These are phyloP conservation scores for Cetonia aurata DNA, from an alignment of 2,888 invertebrate genomes.

Conservation along the genomic window DNA sequence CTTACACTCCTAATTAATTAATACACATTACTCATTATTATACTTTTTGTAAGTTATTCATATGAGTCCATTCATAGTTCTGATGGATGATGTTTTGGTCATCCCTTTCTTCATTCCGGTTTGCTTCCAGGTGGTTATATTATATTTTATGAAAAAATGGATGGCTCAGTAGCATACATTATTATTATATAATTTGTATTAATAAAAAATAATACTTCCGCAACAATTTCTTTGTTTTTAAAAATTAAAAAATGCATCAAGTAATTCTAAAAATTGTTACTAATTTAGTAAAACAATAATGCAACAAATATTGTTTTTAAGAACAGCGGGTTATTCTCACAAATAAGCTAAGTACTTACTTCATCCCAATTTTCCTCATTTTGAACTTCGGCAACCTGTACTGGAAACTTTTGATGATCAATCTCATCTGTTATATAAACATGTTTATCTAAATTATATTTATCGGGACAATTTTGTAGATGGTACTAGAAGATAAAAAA, in stretches of 20 bases:
- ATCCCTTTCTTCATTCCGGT: no score
- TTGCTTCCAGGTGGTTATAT: no score
- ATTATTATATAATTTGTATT: no score
- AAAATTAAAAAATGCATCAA: not conserved
- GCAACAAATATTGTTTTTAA: not conserved
- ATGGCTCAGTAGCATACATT: no score
- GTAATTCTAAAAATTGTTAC: not conserved
- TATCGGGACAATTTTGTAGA: conserved; percentile 13
- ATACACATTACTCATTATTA: no score
- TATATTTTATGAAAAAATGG: no score
- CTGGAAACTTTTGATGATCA: conserved; percentile 7
- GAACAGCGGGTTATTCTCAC: not conserved
- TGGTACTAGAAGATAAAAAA: conserved; percentile 14
- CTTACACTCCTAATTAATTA: no score
- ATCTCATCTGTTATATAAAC: not conserved
- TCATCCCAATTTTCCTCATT: conserved; percentile 23
- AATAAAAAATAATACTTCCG: no score
- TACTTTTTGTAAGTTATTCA: no score
- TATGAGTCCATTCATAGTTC: no score
- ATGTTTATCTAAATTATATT: conserved; percentile 31
- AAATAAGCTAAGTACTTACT: conserved; percentile 7
- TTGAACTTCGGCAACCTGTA: not conserved
- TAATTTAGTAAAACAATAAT: not conserved
- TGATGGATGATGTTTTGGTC: no score
- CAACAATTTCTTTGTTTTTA: no score